These are phyloP conservation scores for Apodemus sylvaticus DNA, from an alignment of 2,113 vertebrate genomes.

Conservation along the genomic window DNA sequence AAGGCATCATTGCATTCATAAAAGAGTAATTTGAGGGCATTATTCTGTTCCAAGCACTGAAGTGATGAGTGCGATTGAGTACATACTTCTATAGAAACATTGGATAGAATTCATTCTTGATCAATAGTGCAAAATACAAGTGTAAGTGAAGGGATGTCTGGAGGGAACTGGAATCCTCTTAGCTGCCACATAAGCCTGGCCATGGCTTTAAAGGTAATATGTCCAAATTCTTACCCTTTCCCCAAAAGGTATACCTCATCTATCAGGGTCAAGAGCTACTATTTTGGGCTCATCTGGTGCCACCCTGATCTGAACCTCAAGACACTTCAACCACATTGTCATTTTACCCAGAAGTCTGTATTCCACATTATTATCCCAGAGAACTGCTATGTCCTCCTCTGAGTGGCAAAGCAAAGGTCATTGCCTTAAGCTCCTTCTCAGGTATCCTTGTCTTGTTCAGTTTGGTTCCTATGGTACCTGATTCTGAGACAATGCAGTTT, in stretches of 20 bases:
- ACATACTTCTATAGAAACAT: neutral
- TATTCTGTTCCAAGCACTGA: neutral
- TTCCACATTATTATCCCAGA: neutral
- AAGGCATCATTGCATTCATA: neutral
- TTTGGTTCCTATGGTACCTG: neutral
- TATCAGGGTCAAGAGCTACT: no score
- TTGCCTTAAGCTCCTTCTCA: neutral
- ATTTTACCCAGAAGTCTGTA: neutral
- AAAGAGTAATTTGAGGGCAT: neutral
- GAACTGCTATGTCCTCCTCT: neutral
- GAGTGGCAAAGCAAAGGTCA: neutral
- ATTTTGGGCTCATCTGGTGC: neutral
- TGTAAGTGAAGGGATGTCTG: neutral
- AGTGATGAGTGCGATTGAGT: neutral
- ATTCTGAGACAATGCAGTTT: neutral
- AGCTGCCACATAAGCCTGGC: neutral
- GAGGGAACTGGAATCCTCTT: neutral
- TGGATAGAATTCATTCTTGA: neutral
- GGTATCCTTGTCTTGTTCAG: neutral
- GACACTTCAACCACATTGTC: neutral
- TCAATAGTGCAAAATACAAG: neutral
- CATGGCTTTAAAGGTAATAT: neutral
- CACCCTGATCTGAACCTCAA: no score
- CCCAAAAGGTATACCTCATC: neutral
- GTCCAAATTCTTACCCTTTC: neutral